Evolutionary conservation across 2,113 vertebrate species (phyloP).

Genomic region (Mellivora capensis): DNA sequence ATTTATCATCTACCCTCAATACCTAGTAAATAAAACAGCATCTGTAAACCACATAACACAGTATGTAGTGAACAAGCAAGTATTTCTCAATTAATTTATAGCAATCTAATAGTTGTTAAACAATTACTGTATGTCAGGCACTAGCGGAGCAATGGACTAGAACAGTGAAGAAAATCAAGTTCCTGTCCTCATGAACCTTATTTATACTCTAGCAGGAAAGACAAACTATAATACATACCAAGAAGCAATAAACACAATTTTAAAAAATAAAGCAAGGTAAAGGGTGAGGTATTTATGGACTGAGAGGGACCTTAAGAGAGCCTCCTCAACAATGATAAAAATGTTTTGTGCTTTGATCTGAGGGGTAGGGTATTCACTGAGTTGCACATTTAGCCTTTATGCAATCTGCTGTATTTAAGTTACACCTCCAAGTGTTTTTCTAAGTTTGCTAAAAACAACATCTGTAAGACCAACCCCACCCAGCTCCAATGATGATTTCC

Average conservation of each 20-base stretch:
- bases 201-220: neutral
- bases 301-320: neutral
- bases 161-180: neutral
- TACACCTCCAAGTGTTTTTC: neutral
- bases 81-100: conserved; percentile 12
- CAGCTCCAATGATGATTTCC: neutral
- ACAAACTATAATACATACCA: neutral
- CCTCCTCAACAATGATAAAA: neutral
- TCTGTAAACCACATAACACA: neutral
- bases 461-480: neutral
- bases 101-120: neutral
- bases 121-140: neutral
- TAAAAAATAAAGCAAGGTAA: conserved; percentile 11
- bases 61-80: neutral
- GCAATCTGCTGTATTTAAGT: neutral
- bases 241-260: neutral
- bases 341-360: neutral
- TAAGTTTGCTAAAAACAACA: conserved; percentile 24
- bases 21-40: neutral
- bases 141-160: neutral
- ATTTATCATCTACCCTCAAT: neutral
- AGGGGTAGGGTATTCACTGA: neutral
- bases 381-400: neutral
- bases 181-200: neutral
- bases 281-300: neutral